These are phyloP conservation scores for Falco cherrug DNA, from an alignment of 2,797 vertebrate species.

Conservation along the genomic window DNA sequence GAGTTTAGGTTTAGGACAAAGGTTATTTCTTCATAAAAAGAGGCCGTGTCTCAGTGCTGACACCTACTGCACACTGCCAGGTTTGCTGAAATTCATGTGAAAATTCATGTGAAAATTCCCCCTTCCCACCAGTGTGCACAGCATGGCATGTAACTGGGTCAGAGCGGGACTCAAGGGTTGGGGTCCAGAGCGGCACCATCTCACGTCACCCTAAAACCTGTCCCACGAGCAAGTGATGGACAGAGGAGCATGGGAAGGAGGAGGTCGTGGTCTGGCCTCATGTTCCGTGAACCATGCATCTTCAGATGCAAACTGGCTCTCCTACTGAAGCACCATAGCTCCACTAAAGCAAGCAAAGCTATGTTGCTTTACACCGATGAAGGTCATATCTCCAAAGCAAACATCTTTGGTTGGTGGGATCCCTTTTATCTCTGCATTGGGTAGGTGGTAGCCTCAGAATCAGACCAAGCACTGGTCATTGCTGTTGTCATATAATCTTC, in stretches of 20 bases:
- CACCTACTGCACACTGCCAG: neutral
- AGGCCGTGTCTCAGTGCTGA: neutral
- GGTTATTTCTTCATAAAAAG: neutral
- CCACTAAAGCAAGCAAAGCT: neutral
- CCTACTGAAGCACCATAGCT: neutral
- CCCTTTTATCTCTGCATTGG: neutral
- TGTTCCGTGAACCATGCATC: neutral
- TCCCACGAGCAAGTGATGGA: neutral
- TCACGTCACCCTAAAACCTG: neutral
- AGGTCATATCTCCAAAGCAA: neutral
- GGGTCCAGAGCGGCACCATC: rapidly evolving
- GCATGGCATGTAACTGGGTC: neutral
- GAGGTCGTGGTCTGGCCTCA: neutral
- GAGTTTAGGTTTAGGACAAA: neutral
- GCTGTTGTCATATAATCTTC: neutral
- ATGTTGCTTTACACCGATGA: neutral
- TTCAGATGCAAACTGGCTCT: rapidly evolving
- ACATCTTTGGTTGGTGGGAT: neutral
- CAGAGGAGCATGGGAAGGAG: neutral
- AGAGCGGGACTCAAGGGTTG: neutral
- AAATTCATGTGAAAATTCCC: neutral
- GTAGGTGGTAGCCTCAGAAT: neutral
- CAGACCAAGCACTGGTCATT: neutral
- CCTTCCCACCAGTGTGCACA: neutral
- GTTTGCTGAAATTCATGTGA: neutral